These are phyloP conservation scores for Melitaea athalia DNA, from an alignment of 2,888 invertebrate species.

Conservation along the genomic window DNA sequence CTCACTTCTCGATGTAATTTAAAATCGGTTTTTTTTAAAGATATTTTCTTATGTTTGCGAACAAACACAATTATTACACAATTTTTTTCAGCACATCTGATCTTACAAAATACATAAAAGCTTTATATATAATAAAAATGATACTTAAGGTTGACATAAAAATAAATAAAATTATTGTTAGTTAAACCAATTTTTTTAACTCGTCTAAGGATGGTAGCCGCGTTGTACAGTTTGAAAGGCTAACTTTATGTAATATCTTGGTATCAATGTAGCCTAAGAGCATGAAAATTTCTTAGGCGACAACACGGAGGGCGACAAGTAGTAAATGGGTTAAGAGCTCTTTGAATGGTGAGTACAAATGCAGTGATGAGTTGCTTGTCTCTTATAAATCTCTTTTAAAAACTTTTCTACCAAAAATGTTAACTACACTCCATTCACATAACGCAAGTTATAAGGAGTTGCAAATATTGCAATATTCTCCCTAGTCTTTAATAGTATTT, in stretches of 20 bases:
- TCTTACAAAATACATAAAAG: no score
- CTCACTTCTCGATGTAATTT: no score
- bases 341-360: conserved; percentile 7
- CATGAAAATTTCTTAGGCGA: conserved; percentile 1
- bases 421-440: not conserved
- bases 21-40: no score
- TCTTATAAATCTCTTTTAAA: not conserved
- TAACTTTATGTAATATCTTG: not conserved
- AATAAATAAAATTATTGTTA: not conserved
- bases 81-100: no score
- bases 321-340: conserved; percentile 4
- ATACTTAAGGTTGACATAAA: not conserved
- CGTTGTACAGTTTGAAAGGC: not conserved
- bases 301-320: not conserved
- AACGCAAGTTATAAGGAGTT: not conserved
- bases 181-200: not conserved
- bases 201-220: not conserved
- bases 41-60: no score
- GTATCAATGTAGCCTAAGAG: conserved; percentile 9
- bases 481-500: no score
- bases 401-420: not conserved
- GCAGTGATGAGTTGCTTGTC: conserved; percentile 2
- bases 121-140: no score
- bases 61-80: no score
- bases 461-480: no score